Evolutionary conservation across 2,113 vertebrate genomes (phyloP), one percentile per base, ranked within the genome.

Genomic region (Oophaga pumilio): DNA sequence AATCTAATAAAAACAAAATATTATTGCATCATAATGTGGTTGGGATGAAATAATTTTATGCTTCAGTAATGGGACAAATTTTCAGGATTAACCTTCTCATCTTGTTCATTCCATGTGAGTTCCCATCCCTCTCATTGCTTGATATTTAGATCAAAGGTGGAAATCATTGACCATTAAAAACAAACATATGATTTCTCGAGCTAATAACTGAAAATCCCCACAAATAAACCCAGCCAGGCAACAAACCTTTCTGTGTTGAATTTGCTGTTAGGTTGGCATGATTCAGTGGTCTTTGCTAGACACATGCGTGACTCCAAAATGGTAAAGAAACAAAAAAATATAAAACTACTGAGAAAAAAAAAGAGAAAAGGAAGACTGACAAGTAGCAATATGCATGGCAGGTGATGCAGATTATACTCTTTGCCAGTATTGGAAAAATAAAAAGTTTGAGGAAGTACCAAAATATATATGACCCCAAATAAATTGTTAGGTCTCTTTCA

Each of bases 381-480:
- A 28, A 73, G n/a, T 20, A 73, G 33, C 68, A 53, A 84, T 84
- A 52, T 71, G 79, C 79, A 50, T 3, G 28, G 14, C 59, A 82
- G 79, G 66, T 82, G 79, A 43, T 15, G 43, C 59, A 82, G 79
- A 82, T 82, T 59, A 43, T 15, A n/a, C 18, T 50, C 6, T 6
- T 49, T 82, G 79, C 79, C 28, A 59, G 22, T 18, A 7, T 82
- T 28, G 60, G 7, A 43, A 81, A 81, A 43, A 43, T 43, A 43
- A 4, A 43, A 43, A 2, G 3, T 43, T 43, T 43, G 3, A 43
- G 33, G 33, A 43, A 43, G 33, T 43, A 5, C 33, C 33, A 43
- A 43, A 43, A 43, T 43, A 43, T 43, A 43, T 2, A 43, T 43
- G 3, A 43, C 33, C 3, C 33, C 1, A 43, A 43, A 4, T 43